Evolutionary conservation across 2,113 vertebrate species (phyloP).

Genomic region (Clarias magur): DNA sequence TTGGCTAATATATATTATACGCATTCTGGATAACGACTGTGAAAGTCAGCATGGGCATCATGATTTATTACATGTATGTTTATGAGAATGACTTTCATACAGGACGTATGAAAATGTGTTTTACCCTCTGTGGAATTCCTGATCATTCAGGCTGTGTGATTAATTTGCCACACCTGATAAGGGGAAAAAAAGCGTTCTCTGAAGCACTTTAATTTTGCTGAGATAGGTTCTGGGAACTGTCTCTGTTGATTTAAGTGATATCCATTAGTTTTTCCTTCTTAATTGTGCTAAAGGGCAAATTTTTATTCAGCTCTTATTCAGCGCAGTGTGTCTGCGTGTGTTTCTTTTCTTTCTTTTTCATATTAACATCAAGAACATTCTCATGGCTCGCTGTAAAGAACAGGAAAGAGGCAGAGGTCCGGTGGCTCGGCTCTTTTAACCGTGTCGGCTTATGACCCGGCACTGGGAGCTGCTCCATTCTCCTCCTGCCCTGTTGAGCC

Average conservation of each 20-base stretch:
- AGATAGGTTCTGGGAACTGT: not conserved
- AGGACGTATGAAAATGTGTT: not conserved
- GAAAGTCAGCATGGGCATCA: not conserved
- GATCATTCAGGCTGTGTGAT: constrained; percentile 6
- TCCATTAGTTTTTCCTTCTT: not conserved
- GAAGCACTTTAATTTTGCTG: not conserved
- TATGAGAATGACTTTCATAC: not conserved
- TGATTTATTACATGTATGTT: not conserved
- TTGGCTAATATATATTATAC: too few species aligned
- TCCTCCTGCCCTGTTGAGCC: constrained; percentile 1
- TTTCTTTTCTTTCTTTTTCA: not conserved
- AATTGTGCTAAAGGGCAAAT: not conserved
- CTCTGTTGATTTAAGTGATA: not conserved
- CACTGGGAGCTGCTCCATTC: not conserved
- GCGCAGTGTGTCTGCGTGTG: too few species aligned
- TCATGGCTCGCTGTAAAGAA: constrained; percentile 37
- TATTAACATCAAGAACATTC: not conserved
- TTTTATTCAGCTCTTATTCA: not conserved
- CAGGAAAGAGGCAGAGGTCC: constrained; percentile 18
- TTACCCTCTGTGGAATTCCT: constrained; percentile 3
- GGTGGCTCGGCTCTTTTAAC: constrained; percentile 17
- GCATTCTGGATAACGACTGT: too few species aligned
- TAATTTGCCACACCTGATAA: not conserved
- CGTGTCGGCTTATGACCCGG: constrained; percentile 21
- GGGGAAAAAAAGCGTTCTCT: not conserved